These are phyloP conservation scores for Drosophila varians DNA, from an alignment of 1,140 invertebrate genomes.

Conservation along the genomic window DNA sequence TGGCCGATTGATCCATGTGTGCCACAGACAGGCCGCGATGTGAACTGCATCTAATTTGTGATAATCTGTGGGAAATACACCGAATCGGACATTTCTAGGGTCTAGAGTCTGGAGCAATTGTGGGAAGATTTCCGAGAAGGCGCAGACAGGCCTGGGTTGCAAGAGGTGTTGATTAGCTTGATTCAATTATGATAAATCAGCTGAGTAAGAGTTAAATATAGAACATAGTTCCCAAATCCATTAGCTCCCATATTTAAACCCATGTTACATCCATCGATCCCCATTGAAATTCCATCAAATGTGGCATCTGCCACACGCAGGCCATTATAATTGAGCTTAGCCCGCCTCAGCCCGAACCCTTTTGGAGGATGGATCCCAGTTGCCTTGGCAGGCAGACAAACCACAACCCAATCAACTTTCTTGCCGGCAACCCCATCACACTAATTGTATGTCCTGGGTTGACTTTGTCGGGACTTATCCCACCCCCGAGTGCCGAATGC, in stretches of 20 bases:
- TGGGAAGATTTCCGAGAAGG: conserved; percentile 36
- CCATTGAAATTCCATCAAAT: conserved; percentile 40
- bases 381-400: conserved; percentile 51
- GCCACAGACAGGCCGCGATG: conserved; percentile 39
- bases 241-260: too few relatives aligned
- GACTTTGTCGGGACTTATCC: conserved; percentile 24
- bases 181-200: conserved; percentile 38
- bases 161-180: conserved; percentile 26
- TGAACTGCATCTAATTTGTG: conserved; percentile 76
- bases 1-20: conserved; percentile 54
- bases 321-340: conserved; percentile 47
- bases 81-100: conserved; percentile 23
- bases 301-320: conserved; percentile 26
- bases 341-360: conserved; percentile 1
- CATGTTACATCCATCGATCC: background rate
- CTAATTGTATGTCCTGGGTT: conserved; percentile 52
- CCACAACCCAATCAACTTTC: conserved; percentile 58
- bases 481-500: too few relatives aligned
- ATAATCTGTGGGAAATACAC: conserved; percentile 75
- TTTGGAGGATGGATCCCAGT: conserved; percentile 3
- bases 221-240: too few relatives aligned
- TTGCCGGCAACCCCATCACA: conserved; percentile 50
- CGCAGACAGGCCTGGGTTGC: conserved; percentile 2
- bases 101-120: conserved; percentile 43
- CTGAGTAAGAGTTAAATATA: too few relatives aligned